phyloP scores from a whole-genome alignment of 2,888 invertebrate genomes.

The Lepidonotus clava region DNA sequence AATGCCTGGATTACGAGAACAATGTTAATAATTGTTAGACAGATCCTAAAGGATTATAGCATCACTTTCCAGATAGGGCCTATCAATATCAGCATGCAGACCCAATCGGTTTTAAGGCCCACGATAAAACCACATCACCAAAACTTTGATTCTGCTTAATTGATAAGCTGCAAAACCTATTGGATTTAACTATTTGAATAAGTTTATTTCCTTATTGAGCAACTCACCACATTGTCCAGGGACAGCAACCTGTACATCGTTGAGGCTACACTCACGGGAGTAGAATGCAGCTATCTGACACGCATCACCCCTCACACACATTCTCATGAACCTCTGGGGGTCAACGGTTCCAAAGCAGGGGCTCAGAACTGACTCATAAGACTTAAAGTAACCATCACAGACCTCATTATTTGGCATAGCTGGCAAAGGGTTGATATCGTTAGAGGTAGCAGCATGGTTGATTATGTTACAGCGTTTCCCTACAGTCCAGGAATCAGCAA shows the following conservation, averaged over 20 bases:
- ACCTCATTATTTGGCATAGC: slow-evolving; percentile 79
- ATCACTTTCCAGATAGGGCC: too few species aligned
- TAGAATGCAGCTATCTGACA: slow-evolving; percentile 85
- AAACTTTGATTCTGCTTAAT: too few species aligned
- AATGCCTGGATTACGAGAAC: too few species aligned
- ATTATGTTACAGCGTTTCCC: slow-evolving; percentile 64
- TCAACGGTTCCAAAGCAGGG: slow-evolving; percentile 81
- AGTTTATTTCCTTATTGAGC: too few species aligned
- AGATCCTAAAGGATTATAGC: too few species aligned
- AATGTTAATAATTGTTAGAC: too few species aligned
- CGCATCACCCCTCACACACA: slow-evolving; percentile 85
- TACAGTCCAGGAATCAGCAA: slow-evolving; percentile 58
- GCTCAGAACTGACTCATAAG: slow-evolving; percentile 83
- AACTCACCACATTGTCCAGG: slow-evolving; percentile 85
- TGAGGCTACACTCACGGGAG: slow-evolving; percentile 85
- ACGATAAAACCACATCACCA: too few species aligned
- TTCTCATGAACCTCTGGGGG: slow-evolving; percentile 83
- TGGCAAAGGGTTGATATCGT: slow-evolving; percentile 84
- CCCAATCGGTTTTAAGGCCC: too few species aligned
- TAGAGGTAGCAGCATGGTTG: slow-evolving; percentile 55
- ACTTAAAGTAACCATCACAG: slow-evolving; percentile 87
- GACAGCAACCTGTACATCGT: slow-evolving; percentile 84
- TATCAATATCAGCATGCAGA: too few species aligned
- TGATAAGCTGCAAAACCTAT: too few species aligned
- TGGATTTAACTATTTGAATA: too few species aligned